These are phyloP conservation scores for Labrus mixtus DNA, from an alignment of 2,113 vertebrate species.

Conservation along the genomic window DNA sequence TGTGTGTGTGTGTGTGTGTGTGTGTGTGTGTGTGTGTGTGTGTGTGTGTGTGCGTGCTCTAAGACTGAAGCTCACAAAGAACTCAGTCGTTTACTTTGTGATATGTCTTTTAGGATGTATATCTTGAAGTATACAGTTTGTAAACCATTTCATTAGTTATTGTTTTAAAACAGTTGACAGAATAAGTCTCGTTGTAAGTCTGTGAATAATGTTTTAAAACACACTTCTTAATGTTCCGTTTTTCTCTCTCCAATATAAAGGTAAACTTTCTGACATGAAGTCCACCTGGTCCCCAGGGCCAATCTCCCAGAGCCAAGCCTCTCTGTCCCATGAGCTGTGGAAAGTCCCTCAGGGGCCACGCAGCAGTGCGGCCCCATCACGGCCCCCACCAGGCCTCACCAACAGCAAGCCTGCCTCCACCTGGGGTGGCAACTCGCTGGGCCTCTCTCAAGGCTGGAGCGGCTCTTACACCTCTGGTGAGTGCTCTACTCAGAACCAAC, in stretches of 20 bases:
- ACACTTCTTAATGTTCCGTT: neutral
- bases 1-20: too few species aligned
- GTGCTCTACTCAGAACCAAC: neutral
- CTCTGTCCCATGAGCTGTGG: constrained; percentile 97
- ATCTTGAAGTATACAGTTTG: too few species aligned
- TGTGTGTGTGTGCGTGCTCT: neutral
- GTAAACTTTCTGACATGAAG: constrained; percentile 97
- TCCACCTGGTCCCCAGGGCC: constrained; percentile 96
- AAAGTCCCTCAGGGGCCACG: constrained; percentile 92
- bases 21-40: neutral
- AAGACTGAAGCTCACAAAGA: neutral
- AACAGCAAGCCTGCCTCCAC: constrained; percentile 95
- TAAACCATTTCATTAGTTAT: too few species aligned
- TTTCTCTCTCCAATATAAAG: constrained; percentile 70
- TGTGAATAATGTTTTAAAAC: too few species aligned
- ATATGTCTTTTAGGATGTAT: neutral
- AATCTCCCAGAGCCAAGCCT: constrained; percentile 93
- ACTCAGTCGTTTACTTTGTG: neutral
- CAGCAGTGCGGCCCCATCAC: constrained; percentile 90
- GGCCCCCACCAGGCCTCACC: constrained; percentile 95
- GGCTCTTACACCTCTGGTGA: constrained; percentile 94
- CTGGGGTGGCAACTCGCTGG: constrained; percentile 93
- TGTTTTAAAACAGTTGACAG: too few species aligned
- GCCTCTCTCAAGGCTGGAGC: constrained; percentile 89
- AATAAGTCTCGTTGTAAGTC: too few species aligned